Evolutionary conservation across 1,140 invertebrate genomes (phyloP), one percentile per base, ranked within the genome.

Genomic region (Melanaphis sacchari): DNA sequence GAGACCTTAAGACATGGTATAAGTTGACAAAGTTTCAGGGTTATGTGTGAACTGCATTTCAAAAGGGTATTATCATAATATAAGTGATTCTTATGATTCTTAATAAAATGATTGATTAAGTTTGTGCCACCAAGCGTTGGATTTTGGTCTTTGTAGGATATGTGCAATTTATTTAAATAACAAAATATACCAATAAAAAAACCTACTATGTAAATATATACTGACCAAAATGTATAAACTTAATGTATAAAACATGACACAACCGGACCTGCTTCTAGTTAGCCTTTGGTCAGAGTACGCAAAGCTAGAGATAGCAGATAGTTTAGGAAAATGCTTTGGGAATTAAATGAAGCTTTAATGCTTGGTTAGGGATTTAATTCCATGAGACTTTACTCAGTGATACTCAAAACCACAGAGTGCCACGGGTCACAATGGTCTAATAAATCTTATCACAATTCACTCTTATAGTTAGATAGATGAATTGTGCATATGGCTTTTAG

Each of bases 61-160:
- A 92, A 85, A 91, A 93, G 91, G 91, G 91, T 93, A 93, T 93
- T 85, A 84, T 76, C 5, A 36, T 84, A 85, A 92, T 46, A 92
- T 81, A 82, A 92, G 66, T 92, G n/a, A 76, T 92, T 84, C 18
- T 49, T 91, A 91, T 92, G n/a, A 76, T 92, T 84, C 18, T 49
- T 91, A 91, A 40, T 76, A 82, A 81, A 92, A 92, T 49, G 66
- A 49, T 46, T 92, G 54, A 81, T 91, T 92, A 91, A 81, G 59
- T 76, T 36, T 43, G 59, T 46, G 11, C 54, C 90, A 76, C 36
- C 52, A 43, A 46, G 52, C 76, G 43, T 90, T 43, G 82, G 9
- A 43, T 82, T 36, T 31, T 49, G 43, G 59, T 84, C 59, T 91
- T 40, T 81, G 38, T 92, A 91, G 52, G 41, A 91, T 81, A 92